Conservation (phyloP, 2,113 vertebrate species). For the Strix aluco region DNA sequence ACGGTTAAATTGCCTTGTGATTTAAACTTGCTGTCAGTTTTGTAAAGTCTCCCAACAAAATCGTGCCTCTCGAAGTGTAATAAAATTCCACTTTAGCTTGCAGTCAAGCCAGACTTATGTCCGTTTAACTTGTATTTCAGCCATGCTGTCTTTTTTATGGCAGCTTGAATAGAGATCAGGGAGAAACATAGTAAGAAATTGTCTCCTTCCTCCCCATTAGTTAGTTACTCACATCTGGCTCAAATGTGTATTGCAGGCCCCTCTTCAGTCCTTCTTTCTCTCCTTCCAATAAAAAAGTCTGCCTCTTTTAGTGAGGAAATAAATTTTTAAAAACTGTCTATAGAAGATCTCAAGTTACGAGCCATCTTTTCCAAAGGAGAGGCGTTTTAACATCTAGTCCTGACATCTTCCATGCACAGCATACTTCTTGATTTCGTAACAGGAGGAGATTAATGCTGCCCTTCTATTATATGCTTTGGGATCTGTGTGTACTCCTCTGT, state of each 20-base stretch:
- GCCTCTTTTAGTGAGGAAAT: background rate
- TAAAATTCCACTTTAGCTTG: background rate
- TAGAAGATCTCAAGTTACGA: background rate
- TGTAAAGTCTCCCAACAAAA: background rate
- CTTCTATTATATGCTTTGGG: slow-evolving; percentile 51
- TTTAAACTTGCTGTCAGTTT: background rate
- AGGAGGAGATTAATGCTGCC: slow-evolving; percentile 49
- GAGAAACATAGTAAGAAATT: slow-evolving; percentile 9
- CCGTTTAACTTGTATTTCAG: slow-evolving; percentile 4
- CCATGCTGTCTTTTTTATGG: background rate
- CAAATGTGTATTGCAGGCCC: background rate
- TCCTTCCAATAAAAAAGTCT: background rate
- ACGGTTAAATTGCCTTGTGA: background rate
- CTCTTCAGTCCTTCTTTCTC: background rate
- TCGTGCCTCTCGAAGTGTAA: background rate
- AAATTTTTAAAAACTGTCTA: background rate
- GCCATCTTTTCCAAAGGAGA: background rate
- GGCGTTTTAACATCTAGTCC: background rate
- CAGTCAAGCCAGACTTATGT: background rate
- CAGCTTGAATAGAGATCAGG: background rate
- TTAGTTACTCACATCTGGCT: slow-evolving; percentile 27
- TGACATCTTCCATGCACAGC: background rate
- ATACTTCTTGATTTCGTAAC: slow-evolving; percentile 36
- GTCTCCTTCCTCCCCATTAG: background rate
- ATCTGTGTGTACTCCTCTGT: slow-evolving; percentile 56